Percentiles rank a stretch among this genome's conserved stretches.
Conservation (phyloP, 2,888 invertebrate genomes). For the Bimastos eiseni region DNA sequence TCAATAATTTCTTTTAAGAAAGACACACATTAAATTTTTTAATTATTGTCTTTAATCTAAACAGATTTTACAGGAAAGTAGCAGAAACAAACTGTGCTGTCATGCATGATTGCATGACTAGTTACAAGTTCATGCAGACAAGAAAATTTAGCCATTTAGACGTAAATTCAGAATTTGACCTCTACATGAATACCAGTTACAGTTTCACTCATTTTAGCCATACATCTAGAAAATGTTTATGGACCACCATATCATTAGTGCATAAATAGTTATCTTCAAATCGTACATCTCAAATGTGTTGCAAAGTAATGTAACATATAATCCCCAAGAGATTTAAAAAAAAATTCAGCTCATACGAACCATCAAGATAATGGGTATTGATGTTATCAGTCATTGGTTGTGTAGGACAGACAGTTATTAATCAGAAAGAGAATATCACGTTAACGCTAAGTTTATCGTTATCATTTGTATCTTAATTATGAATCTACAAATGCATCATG, state of each 20-base stretch:
- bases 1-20: neutral
- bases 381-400: neutral
- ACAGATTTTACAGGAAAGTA: neutral
- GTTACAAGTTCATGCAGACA: neutral
- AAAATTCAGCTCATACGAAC: too few relatives aligned
- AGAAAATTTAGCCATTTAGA: neutral
- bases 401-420: neutral
- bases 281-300: neutral
- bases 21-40: too few relatives aligned
- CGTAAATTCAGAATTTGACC: neutral
- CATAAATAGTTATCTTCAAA: neutral
- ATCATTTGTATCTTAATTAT: neutral
- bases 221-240: neutral
- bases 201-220: neutral
- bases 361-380: neutral
- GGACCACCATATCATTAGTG: neutral
- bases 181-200: neutral
- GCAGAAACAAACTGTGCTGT: neutral
- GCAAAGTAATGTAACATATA: neutral
- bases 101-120: neutral
- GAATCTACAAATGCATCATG: neutral
- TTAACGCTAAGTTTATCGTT: neutral
- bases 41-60: neutral
- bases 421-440: neutral
- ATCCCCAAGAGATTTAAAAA: neutral